Percentiles rank a stretch among this genome's conserved stretches.
Evolutionary conservation across 2,797 vertebrate species (phyloP).

Genomic region (Thaleichthys pacificus): DNA sequence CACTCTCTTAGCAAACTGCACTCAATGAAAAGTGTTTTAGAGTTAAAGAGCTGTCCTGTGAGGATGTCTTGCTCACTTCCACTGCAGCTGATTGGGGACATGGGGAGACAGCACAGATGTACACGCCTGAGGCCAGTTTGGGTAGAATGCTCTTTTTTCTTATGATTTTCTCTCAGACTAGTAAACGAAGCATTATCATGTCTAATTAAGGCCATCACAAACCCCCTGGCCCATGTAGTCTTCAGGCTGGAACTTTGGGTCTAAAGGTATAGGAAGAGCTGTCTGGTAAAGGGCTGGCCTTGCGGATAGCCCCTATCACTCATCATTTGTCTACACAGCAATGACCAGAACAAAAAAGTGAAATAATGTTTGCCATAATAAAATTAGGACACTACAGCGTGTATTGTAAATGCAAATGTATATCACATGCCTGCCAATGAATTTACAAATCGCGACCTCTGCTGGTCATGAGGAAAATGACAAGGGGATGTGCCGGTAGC

Average conservation of each 20-base stretch:
- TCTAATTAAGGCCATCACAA: constrained; percentile 15
- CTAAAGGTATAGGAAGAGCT: not conserved
- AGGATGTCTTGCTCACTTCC: not conserved
- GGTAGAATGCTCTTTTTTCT: constrained; percentile 9
- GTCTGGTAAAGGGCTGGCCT: not conserved
- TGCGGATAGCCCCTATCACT: too few relatives aligned
- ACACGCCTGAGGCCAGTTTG: not conserved
- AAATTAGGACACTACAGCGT: too few relatives aligned
- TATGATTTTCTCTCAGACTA: not conserved
- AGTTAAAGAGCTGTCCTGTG: not conserved
- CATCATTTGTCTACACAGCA: too few relatives aligned
- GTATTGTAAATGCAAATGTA: too few relatives aligned
- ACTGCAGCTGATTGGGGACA: constrained; percentile 2
- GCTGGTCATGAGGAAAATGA: not conserved
- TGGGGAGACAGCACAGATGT: constrained; percentile 5
- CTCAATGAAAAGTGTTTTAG: not conserved
- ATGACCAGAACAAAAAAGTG: too few relatives aligned
- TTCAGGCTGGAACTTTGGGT: not conserved
- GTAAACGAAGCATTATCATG: constrained; percentile 8
- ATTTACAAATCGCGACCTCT: not conserved
- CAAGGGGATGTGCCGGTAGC: not conserved
- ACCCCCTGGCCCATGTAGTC: not conserved
- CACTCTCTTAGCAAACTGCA: too few relatives aligned
- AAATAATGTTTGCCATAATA: too few relatives aligned
- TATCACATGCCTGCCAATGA: not conserved